These are phyloP conservation scores for Dicrurus megarhynchus DNA, from an alignment of 2,113 vertebrate species.

Conservation along the genomic window DNA sequence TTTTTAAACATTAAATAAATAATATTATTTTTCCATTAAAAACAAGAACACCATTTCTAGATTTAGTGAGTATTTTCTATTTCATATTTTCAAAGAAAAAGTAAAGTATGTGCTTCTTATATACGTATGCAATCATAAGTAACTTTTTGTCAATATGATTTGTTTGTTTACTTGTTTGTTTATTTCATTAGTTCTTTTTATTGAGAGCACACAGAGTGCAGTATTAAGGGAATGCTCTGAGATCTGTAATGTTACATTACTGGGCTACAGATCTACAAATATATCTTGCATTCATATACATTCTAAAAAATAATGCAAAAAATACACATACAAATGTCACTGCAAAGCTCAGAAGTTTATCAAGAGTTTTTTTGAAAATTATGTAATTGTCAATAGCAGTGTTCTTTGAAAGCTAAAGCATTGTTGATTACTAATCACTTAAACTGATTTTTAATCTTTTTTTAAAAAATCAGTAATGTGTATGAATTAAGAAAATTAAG, in stretches of 20 bases:
- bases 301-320: not conserved
- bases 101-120: not conserved
- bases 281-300: not conserved
- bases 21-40: not conserved
- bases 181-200: not conserved
- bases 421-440: not conserved
- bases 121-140: not conserved
- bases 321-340: not conserved
- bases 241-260: not conserved
- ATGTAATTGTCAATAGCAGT: not conserved
- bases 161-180: not conserved
- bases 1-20: not conserved
- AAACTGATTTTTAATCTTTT: not conserved
- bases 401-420: not conserved
- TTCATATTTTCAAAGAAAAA: not conserved
- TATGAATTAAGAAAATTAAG: not conserved
- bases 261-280: not conserved
- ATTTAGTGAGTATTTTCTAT: not conserved
- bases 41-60: not conserved
- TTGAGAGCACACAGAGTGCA: not conserved
- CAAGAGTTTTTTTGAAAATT: not conserved
- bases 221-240: not conserved
- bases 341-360: not conserved
- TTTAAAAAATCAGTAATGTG: accelerated
- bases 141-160: not conserved